Base-by-base conservation (phyloP, 2,797 vertebrate species). In the Hemitrygon akajei region DNA sequence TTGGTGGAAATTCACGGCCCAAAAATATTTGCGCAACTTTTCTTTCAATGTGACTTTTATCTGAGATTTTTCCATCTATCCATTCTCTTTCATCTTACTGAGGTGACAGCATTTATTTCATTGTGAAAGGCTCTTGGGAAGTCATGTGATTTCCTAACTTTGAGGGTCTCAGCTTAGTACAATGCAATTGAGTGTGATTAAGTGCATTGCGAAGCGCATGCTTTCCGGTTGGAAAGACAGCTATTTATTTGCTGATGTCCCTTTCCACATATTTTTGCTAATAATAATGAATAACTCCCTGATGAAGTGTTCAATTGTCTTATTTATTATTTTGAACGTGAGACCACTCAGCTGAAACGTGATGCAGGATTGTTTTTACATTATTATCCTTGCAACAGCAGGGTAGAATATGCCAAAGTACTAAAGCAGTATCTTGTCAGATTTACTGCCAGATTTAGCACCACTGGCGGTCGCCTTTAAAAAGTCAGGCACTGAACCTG, bases 371-470 rank as follows among this genome's bases (percentile, higher is more conserved):
- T 93, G 16, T 93, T 71, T 58, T 76, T 71, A 12, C 71, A 93
- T 47, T 76, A 56, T 76, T 75, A 92, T 92, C 40, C 91, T 92
- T 75, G 73, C 22, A 58, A 75, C 25, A 73, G 91, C 71, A 37
- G 20, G 63, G n/a, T 69, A 89, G 63, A 89, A 22, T 69, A 89
- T 69, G 60, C 86, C n/a, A 3, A 37, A 56, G 71, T 58, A 93
- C 40, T 69, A 76, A 27, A 58, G 91, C 37, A 93, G 30, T 56
- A 58, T 76, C 27, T 47, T 93, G 71, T 40, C 91, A 93, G 71
- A 93, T 92, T 92, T 92, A 92, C 91, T 75, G 91, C 69, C 91
- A 92, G 91, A 92, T 18, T 93, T 93, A 93, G 91, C 71, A 93
- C 91, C 69, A 92, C 11, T 16, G 37, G 37, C 91, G 92, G 37